Percentiles rank a stretch among this genome's conserved stretches.
These are phyloP conservation scores for Desmophyllum pertusum DNA, from an alignment of 92 coral and sea anemone species.

Conservation along the genomic window DNA sequence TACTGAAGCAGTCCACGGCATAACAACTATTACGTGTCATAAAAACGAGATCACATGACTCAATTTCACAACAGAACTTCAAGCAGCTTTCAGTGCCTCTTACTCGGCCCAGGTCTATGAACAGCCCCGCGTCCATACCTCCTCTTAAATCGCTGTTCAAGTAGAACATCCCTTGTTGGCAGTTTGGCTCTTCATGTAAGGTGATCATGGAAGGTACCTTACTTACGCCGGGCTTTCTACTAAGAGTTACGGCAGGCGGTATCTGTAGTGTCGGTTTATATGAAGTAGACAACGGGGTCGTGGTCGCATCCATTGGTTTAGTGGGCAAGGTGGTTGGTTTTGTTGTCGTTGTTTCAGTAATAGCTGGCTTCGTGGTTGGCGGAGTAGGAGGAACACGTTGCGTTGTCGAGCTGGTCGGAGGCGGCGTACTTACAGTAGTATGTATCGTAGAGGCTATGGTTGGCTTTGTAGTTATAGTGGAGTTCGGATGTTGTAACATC, in stretches of 20 bases:
- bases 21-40: slow-evolving; percentile 73
- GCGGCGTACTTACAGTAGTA: slow-evolving; percentile 25
- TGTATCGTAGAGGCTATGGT: slow-evolving; percentile 29
- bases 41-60: slow-evolving; percentile 86
- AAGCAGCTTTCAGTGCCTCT: slow-evolving; percentile 76
- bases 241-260: not conserved
- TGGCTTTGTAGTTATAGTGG: slow-evolving; percentile 23
- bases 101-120: slow-evolving; percentile 75
- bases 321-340: slow-evolving; percentile 5
- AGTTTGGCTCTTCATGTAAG: slow-evolving; percentile 64
- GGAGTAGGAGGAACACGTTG: slow-evolving; percentile 2
- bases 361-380: slow-evolving; percentile 24
- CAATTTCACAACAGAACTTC: slow-evolving; percentile 85
- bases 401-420: slow-evolving; percentile 43
- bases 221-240: not conserved
- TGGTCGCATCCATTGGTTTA: not conserved
- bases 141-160: slow-evolving; percentile 83
- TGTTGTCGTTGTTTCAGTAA: slow-evolving; percentile 23
- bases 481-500: slow-evolving; percentile 32
- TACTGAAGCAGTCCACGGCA: slow-evolving; percentile 86
- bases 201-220: slow-evolving; percentile 27
- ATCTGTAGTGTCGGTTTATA: not conserved
- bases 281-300: not conserved
- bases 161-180: slow-evolving; percentile 86
- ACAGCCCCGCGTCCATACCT: slow-evolving; percentile 91